Percentiles rank a stretch among this genome's conserved stretches.
Evolutionary conservation across 2,113 vertebrate genomes (phyloP).

Genomic region (Takifugu bimaculatus): DNA sequence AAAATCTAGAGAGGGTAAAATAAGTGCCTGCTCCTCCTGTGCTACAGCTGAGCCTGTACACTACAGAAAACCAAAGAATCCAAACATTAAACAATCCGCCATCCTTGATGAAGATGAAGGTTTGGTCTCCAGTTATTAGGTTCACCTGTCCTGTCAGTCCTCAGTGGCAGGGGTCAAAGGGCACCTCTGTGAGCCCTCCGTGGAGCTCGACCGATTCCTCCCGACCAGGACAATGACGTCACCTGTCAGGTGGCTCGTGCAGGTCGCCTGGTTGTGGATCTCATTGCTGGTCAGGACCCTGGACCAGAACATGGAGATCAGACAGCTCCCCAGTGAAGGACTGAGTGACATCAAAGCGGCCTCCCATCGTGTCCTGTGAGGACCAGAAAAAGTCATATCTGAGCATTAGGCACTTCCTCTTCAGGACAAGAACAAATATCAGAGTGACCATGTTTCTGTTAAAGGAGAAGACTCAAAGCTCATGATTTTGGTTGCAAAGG

Average conservation of each 20-base stretch:
- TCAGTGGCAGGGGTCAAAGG: constrained; percentile 77
- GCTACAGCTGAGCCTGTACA: constrained; percentile 2
- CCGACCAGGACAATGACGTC: constrained; percentile 77
- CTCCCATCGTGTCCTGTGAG: constrained; percentile 75
- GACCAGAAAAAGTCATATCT: neutral
- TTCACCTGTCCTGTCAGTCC: neutral
- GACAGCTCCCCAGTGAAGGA: constrained; percentile 80
- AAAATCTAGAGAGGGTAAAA: constrained; percentile 9
- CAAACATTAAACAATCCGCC: neutral
- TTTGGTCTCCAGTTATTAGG: neutral
- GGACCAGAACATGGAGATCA: constrained; percentile 81
- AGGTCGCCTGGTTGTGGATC: constrained; percentile 74
- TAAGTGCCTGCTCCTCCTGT: constrained; percentile 1
- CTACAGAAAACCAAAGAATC: neutral
- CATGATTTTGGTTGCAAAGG: too few relatives aligned
- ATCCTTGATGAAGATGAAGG: neutral
- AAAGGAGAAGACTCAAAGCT: neutral
- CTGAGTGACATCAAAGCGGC: constrained; percentile 79
- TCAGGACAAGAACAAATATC: too few relatives aligned
- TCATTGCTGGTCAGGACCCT: constrained; percentile 72
- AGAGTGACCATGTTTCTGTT: too few relatives aligned
- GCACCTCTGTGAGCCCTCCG: constrained; percentile 73
- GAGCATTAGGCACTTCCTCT: neutral
- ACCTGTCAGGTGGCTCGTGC: constrained; percentile 64
- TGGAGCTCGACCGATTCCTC: constrained; percentile 75